These are phyloP conservation scores for Chlorospingus semifuscus DNA, from an alignment of 2,797 vertebrate species.

Conservation along the genomic window DNA sequence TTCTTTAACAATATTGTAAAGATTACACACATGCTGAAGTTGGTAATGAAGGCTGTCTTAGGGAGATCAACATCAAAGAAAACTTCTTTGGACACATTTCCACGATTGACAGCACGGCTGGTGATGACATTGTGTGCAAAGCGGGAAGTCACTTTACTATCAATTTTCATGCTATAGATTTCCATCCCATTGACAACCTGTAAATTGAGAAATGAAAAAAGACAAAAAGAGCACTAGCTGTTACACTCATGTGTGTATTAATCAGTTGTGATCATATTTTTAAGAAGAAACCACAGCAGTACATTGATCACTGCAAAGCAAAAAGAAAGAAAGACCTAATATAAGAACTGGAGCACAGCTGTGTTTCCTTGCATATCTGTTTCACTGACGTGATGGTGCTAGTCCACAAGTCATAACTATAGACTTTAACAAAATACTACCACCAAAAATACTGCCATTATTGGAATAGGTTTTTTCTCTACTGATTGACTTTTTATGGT, in stretches of 20 bases:
- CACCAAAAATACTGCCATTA: background rate
- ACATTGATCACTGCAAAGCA: background rate
- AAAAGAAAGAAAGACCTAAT: background rate
- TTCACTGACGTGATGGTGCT: background rate
- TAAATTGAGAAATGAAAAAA: conserved; percentile 2
- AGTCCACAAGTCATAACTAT: background rate
- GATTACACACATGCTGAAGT: conserved; percentile 89
- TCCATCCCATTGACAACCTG: conserved; percentile 74
- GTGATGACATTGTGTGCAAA: conserved; percentile 90
- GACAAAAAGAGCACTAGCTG: background rate
- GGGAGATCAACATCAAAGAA: conserved; percentile 89
- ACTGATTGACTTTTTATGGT: background rate
- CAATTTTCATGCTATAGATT: conserved; percentile 81
- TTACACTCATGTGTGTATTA: background rate
- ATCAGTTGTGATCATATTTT: background rate
- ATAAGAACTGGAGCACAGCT: background rate
- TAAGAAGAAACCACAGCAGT: background rate
- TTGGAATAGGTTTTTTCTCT: fast-evolving
- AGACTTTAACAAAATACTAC: background rate
- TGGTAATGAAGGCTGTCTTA: conserved; percentile 91
- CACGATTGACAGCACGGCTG: conserved; percentile 83
- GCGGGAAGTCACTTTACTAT: conserved; percentile 85
- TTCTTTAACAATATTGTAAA: background rate
- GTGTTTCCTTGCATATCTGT: background rate
- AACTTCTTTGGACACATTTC: conserved; percentile 80